Evolutionary conservation across 1,140 invertebrate genomes (phyloP).

Genomic region (Zaprionus davidi): DNA sequence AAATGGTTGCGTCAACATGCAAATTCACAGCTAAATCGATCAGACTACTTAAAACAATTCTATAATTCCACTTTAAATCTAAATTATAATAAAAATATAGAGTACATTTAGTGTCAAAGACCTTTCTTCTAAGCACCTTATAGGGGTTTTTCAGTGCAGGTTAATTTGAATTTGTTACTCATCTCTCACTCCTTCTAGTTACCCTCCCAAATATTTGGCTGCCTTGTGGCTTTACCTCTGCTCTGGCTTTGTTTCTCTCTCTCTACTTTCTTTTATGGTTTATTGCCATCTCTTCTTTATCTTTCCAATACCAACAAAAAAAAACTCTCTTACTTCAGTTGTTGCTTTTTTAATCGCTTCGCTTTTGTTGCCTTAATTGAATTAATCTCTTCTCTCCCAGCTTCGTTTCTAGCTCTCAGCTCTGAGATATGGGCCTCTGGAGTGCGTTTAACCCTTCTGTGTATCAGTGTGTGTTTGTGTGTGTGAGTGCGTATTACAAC

Average conservation of each 20-base stretch:
- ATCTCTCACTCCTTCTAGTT: not conserved
- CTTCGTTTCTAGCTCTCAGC: not conserved
- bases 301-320: not conserved
- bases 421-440: conserved; percentile 25
- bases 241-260: not conserved
- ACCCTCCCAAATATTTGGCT: not conserved
- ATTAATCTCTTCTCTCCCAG: conserved; percentile 5
- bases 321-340: not conserved
- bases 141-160: not conserved
- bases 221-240: not conserved
- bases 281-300: not conserved
- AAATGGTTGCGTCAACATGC: too few species aligned
- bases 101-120: not conserved
- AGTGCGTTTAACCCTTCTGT: conserved; percentile 35
- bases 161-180: not conserved
- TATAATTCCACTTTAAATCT: too few species aligned
- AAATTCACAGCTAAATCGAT: too few species aligned
- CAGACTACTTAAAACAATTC: too few species aligned
- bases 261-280: not conserved
- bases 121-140: not conserved
- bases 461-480: not conserved
- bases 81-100: too few species aligned
- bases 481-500: conserved; percentile 26
- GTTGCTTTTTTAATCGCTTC: not conserved
- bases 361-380: conserved; percentile 16